phyloP scores from a whole-genome alignment of 2,113 vertebrate genomes.

The Delphinus delphis region DNA sequence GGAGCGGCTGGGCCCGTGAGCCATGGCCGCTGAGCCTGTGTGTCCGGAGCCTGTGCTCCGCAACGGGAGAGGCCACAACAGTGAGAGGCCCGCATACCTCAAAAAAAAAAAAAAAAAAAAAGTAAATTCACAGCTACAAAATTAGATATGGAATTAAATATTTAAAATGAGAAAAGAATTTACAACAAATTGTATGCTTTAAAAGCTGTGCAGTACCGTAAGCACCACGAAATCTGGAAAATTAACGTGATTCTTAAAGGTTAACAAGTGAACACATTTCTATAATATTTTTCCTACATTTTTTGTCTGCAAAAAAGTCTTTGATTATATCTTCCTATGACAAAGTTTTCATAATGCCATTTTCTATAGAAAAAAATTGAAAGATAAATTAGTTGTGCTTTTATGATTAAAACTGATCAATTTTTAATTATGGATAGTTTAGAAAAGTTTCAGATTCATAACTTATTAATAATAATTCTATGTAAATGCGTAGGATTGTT shows the following conservation, averaged over 20 bases:
- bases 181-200: background rate
- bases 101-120: no score
- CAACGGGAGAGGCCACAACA: no score
- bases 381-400: background rate
- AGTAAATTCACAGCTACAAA: background rate
- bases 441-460: background rate
- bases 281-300: background rate
- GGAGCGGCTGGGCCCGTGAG: no score
- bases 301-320: background rate
- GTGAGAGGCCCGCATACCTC: no score
- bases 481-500: background rate
- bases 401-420: background rate
- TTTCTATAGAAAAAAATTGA: background rate
- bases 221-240: background rate
- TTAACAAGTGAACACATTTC: background rate
- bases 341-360: background rate
- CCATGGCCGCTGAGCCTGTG: no score
- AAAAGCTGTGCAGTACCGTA: background rate
- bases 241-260: background rate
- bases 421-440: background rate
- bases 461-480: background rate
- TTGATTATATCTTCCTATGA: background rate
- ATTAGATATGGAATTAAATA: background rate
- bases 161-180: background rate
- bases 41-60: no score